Conservation (phyloP, 2,888 invertebrate species). For the Trissonchulus sp. region DNA sequence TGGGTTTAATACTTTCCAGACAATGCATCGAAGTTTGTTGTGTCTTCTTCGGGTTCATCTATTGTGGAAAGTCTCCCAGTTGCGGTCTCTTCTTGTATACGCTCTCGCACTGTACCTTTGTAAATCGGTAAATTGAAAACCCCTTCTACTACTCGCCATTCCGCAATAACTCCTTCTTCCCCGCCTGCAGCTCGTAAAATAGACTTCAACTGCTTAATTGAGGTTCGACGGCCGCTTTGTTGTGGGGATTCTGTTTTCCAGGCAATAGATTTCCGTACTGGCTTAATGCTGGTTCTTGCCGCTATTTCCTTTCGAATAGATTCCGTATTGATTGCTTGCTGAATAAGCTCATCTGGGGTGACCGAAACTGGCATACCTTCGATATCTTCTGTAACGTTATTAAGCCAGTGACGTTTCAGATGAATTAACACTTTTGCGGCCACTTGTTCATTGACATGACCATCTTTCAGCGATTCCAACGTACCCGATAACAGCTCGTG, state of each 20-base stretch:
- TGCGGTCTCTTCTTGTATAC: too few relatives aligned
- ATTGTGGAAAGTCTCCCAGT: too few relatives aligned
- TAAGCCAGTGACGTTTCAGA: neutral
- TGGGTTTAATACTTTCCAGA: too few relatives aligned
- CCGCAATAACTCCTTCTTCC: neutral
- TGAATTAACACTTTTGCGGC: neutral
- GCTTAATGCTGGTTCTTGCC: neutral
- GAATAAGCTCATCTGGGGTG: neutral
- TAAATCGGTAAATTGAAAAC: neutral
- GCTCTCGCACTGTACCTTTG: too few relatives aligned
- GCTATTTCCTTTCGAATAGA: neutral
- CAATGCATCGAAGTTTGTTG: too few relatives aligned
- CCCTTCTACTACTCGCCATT: neutral
- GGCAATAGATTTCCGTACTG: neutral
- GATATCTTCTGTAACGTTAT: neutral
- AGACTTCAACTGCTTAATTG: neutral
- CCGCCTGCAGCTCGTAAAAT: neutral
- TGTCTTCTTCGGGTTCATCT: too few relatives aligned
- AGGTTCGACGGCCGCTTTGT: neutral
- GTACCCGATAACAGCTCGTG: neutral
- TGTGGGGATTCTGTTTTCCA: neutral
- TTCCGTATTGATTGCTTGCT: neutral
- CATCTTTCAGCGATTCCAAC: neutral
- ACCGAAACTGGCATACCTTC: neutral
- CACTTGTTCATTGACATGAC: neutral